Percentiles rank a stretch among this genome's conserved stretches.
Evolutionary conservation across 1,140 invertebrate genomes (phyloP).

Genomic region (Anadara kagoshimensis): DNA sequence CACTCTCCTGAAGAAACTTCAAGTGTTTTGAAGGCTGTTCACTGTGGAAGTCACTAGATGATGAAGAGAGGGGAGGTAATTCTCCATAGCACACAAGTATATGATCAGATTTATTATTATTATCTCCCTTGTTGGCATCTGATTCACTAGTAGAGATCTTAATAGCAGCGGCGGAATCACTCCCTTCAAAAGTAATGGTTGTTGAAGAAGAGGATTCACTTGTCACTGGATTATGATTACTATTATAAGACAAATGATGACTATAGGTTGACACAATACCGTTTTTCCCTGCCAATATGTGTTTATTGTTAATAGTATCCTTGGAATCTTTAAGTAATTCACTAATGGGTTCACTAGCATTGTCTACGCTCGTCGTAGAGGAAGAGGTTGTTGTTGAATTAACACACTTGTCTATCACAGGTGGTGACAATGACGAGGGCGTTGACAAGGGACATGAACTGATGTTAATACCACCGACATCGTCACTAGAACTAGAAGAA

Average conservation of each 20-base stretch:
- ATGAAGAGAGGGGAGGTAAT: neutral
- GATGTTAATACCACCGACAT: neutral
- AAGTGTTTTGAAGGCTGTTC: constrained; percentile 12
- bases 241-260: constrained; percentile 10
- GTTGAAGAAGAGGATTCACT: constrained; percentile 18
- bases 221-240: constrained; percentile 6
- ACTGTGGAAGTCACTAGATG: constrained; percentile 7
- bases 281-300: constrained; percentile 26
- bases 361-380: constrained; percentile 7
- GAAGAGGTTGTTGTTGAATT: constrained; percentile 2
- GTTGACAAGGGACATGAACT: neutral
- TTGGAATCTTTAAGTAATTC: constrained; percentile 9
- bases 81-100: constrained; percentile 6
- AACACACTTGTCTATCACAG: constrained; percentile 15
- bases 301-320: neutral
- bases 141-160: constrained; percentile 18
- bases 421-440: constrained; percentile 9
- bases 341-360: constrained; percentile 2
- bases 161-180: neutral
- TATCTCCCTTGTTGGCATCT: neutral
- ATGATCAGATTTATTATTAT: constrained; percentile 2
- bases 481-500: constrained; percentile 17
- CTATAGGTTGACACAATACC: constrained; percentile 2
- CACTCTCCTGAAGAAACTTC: constrained; percentile 8
- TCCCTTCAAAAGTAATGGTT: constrained; percentile 6